A percentile compares a stretch with the other conserved stretches of the same genome.
These are phyloP conservation scores for Heliconius hermathena DNA, from an alignment of 1,140 invertebrate genomes.

Conservation along the genomic window DNA sequence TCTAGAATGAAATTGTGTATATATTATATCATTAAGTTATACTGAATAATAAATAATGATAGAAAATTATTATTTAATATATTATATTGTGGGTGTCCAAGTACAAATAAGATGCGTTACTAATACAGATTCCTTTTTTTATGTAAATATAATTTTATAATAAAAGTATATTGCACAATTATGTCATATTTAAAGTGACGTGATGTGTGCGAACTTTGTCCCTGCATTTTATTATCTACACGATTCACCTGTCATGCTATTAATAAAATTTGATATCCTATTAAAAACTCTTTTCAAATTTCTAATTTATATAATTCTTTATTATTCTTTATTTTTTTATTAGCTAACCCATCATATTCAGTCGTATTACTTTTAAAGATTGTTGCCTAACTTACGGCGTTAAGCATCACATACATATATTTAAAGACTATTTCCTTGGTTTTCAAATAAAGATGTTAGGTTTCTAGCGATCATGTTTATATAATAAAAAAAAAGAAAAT, in stretches of 20 bases:
- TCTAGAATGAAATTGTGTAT: neutral
- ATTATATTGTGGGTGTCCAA: too few species aligned
- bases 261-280: neutral
- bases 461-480: too few species aligned
- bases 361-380: too few species aligned
- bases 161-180: neutral
- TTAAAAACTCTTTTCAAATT: neutral
- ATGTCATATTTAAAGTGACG: neutral
- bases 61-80: neutral
- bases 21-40: neutral
- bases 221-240: neutral
- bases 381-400: too few species aligned
- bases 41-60: neutral
- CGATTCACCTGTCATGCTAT: neutral
- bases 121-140: neutral
- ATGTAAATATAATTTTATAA: neutral
- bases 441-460: too few species aligned
- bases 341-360: too few species aligned
- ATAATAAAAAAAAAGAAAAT: too few species aligned
- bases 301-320: too few species aligned
- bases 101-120: neutral
- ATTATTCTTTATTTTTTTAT: too few species aligned
- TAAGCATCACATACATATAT: too few species aligned
- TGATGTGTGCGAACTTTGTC: neutral
- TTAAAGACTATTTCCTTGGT: too few species aligned